Conservation (phyloP, 2,797 vertebrate species). For the Oreonectes daqikongensis region DNA sequence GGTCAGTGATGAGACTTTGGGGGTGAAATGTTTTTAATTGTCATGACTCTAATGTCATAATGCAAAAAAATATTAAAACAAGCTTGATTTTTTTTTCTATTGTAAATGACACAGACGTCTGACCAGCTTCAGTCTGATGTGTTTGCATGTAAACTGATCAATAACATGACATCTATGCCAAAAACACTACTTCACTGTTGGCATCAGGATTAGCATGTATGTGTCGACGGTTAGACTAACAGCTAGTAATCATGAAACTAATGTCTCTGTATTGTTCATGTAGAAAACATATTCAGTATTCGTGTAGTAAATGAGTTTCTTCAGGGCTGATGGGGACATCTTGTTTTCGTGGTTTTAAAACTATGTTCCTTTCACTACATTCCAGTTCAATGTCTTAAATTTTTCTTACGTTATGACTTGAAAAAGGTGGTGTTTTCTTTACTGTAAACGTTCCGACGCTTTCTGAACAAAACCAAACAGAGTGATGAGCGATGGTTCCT, state of each 20-base stretch:
- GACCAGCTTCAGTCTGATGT: not conserved
- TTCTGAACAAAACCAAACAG: not conserved
- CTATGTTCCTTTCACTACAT: constrained; percentile 1
- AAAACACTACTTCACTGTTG: not conserved
- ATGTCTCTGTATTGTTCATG: not conserved
- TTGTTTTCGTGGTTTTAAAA: constrained; percentile 25
- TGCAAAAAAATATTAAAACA: no score
- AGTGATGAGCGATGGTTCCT: not conserved
- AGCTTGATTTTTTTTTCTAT: no score
- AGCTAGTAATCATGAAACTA: not conserved
- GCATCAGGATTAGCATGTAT: not conserved
- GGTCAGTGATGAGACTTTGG: no score
- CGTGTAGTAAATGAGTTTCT: not conserved
- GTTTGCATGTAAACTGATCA: not conserved
- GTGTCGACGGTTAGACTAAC: not conserved
- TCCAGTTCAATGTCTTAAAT: constrained; percentile 29
- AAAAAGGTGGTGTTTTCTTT: not conserved
- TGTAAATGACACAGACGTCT: no score
- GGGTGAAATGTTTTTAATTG: not conserved
- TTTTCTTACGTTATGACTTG: not conserved
- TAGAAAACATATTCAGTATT: constrained; percentile 14
- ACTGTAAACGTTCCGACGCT: constrained; percentile 24
- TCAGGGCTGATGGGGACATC: not conserved
- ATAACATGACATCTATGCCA: not conserved
- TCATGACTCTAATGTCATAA: not conserved